Evolutionary conservation across 2,888 invertebrate genomes (phyloP).

Genomic region (Drosophila mercatorum): DNA sequence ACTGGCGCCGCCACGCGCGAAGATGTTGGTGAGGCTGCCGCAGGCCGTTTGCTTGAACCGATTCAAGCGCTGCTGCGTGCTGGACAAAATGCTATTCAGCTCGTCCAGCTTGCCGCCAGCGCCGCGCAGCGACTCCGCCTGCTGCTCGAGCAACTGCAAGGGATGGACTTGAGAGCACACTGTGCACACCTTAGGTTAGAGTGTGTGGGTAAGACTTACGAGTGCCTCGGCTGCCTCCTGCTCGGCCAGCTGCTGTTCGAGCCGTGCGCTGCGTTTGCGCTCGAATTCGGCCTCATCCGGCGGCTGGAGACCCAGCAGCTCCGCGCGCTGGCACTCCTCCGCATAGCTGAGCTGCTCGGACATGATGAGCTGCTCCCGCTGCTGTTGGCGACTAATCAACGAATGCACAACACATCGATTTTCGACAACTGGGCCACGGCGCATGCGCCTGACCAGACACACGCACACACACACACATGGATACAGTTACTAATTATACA

Average conservation of each 20-base stretch:
- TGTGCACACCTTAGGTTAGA: no score
- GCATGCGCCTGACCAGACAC: slow-evolving; percentile 42
- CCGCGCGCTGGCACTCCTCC: slow-evolving; percentile 91
- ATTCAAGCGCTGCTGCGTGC: slow-evolving; percentile 94
- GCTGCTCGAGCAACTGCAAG: slow-evolving; percentile 87
- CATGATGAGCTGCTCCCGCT: slow-evolving; percentile 54
- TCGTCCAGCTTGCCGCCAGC: slow-evolving; percentile 91
- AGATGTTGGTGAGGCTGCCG: slow-evolving; percentile 90
- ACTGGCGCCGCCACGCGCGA: slow-evolving; percentile 84
- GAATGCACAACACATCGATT: slow-evolving; percentile 57
- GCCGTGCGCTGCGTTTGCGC: slow-evolving; percentile 85
- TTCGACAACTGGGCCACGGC: slow-evolving; percentile 55
- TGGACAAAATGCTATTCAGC: slow-evolving; percentile 91
- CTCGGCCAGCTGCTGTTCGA: slow-evolving; percentile 81
- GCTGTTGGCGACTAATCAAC: slow-evolving; percentile 29
- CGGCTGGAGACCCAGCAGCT: slow-evolving; percentile 89
- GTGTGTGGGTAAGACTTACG: slow-evolving; percentile 69
- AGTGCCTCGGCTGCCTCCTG: slow-evolving; percentile 85
- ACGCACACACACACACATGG: not conserved
- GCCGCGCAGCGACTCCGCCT: slow-evolving; percentile 88
- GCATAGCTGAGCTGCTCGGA: slow-evolving; percentile 87
- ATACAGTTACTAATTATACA: slow-evolving; percentile 8
- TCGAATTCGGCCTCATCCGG: slow-evolving; percentile 89
- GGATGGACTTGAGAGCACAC: not conserved
- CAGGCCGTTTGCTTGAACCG: slow-evolving; percentile 90